Evolutionary conservation across 2,113 vertebrate genomes (phyloP).

Genomic region (Cavia porcellus): DNA sequence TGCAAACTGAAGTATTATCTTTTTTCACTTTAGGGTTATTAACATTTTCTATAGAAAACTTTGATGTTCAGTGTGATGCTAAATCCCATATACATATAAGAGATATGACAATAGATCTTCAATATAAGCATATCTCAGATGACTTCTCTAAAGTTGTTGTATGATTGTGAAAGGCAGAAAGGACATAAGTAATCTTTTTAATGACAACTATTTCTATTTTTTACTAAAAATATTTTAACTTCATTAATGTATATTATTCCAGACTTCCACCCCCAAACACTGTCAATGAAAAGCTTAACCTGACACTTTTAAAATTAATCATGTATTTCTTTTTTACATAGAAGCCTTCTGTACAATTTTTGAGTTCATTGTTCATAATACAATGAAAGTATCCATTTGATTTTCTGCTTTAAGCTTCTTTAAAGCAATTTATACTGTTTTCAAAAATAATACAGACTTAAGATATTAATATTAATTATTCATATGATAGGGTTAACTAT

Average conservation of each 20-base stretch:
- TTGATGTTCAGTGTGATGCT: slow-evolving; percentile 51
- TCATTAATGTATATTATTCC: slow-evolving; percentile 28
- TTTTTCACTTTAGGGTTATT: slow-evolving; percentile 46
- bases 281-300: slow-evolving; percentile 36
- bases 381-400: slow-evolving; percentile 29
- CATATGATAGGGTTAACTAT: neutral
- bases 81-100: neutral
- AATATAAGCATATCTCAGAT: slow-evolving; percentile 34
- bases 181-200: neutral
- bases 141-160: slow-evolving; percentile 26
- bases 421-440: slow-evolving; percentile 56
- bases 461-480: slow-evolving; percentile 35
- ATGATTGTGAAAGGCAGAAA: slow-evolving; percentile 24
- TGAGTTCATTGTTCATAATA: slow-evolving; percentile 14
- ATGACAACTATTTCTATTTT: slow-evolving; percentile 30
- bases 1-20: slow-evolving; percentile 59
- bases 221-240: slow-evolving; percentile 48
- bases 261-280: slow-evolving; percentile 36
- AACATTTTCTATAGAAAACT: slow-evolving; percentile 53
- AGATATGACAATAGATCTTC: neutral
- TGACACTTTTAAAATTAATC: slow-evolving; percentile 23
- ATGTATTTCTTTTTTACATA: neutral
- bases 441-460: slow-evolving; percentile 46
- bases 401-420: slow-evolving; percentile 67
- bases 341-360: slow-evolving; percentile 19